phyloP scores from a whole-genome alignment of 1,140 invertebrate species.

The Hirudo medicinalis region DNA sequence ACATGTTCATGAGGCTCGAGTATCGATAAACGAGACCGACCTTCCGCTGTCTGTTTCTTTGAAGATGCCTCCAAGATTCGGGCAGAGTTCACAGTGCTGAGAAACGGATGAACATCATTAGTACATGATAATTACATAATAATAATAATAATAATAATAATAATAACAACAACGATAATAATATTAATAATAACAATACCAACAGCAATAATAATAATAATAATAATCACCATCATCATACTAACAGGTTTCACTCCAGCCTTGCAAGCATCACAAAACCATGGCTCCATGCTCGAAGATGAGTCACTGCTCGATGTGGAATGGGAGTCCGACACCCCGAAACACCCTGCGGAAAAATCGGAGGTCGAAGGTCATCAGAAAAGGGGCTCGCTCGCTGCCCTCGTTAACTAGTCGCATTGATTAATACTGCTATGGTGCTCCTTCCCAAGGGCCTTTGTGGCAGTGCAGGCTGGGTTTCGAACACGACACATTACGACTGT shows the following conservation, averaged over 20 bases:
- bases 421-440: too few species aligned
- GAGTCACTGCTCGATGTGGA: constrained; percentile 62
- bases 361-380: too few species aligned
- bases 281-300: constrained; percentile 82
- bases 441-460: too few species aligned
- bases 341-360: constrained; percentile 55
- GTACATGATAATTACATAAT: constrained; percentile 21
- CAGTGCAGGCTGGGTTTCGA: too few species aligned
- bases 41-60: constrained; percentile 86
- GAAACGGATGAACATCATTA: constrained; percentile 17
- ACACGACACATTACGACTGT: too few species aligned
- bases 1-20: neutral
- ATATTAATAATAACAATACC: neutral
- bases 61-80: constrained; percentile 66
- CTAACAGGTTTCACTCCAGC: constrained; percentile 62
- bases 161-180: neutral
- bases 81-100: constrained; percentile 45
- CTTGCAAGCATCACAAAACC: constrained; percentile 96
- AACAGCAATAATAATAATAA: neutral
- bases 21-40: constrained; percentile 20
- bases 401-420: too few species aligned
- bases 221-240: constrained; percentile 27
- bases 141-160: constrained; percentile 8
- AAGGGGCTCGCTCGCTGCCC: too few species aligned
- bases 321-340: constrained; percentile 81